Evolutionary conservation across 1,140 invertebrate species (phyloP), one percentile per base, ranked within the genome.

Genomic region (Cotesia chilonis): DNA sequence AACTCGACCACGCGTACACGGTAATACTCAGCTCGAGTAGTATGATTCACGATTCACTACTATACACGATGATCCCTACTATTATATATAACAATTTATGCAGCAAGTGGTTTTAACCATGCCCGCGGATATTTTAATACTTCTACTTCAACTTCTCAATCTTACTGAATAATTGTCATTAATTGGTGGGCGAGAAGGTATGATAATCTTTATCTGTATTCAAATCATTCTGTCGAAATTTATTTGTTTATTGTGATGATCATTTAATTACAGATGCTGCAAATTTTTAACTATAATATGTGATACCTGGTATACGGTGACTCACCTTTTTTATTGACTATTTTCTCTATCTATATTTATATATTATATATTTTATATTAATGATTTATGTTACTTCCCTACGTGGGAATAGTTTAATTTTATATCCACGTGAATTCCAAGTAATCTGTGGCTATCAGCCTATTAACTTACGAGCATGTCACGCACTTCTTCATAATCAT

Each of bases 221-320:
- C 28, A 28, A 1, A 28, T 28, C 28, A 28, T 28, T 28, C 3
- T 28, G 28, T 28, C 28, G 28, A 28, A 28, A 28, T 28, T 28
- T 28, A 28, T 28, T 28, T 28, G 28, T 28, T 28, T 28, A 28
- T 28, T 28, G 28, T 28, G 1, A 0, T 28, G 28, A 28, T 28
- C 28, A 28, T 28, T 28, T 28, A 28, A 28, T 28, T 1, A 28
- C 28, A 28, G 28, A 28, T 28, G 28, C 28, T 28, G 28, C 28
- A 28, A 28, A 28, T 28, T 28, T 28, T 28, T 28, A 28, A 28
- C 28, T 28, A 28, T 28, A 28, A 28, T 28, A 28, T 28, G 28
- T 51, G 54, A 52, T 67, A 67, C 65, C 10, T 52, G 65, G 65
- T 67, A 67, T 67, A 67, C 65, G 65, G 52, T 67, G 65, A 67